A percentile compares a stretch with the other conserved stretches of the same genome.
These are phyloP conservation scores for Raja brachyura DNA, from an alignment of 2,113 vertebrate species.

Conservation along the genomic window DNA sequence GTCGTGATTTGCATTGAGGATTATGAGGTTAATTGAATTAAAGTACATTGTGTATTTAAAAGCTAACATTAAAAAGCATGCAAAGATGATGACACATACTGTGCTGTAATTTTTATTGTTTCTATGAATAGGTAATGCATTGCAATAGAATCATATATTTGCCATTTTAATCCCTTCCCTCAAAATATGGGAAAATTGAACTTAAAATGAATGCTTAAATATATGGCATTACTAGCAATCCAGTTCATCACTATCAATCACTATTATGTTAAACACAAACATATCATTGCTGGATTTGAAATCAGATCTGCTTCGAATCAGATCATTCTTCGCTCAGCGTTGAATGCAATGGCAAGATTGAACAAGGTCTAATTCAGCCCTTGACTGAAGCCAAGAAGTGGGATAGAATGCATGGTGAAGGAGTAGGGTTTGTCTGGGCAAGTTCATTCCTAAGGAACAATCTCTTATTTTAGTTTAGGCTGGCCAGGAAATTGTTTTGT, in stretches of 20 bases:
- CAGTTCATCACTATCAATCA: background rate
- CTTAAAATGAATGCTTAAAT: background rate
- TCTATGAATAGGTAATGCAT: background rate
- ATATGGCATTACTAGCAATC: background rate
- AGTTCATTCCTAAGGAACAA: background rate
- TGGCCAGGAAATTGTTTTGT: background rate
- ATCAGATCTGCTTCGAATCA: background rate
- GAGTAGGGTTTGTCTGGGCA: background rate
- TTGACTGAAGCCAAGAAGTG: background rate
- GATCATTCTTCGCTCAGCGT: background rate
- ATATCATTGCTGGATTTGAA: background rate
- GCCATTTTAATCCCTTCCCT: background rate
- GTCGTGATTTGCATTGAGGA: background rate
- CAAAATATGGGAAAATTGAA: background rate
- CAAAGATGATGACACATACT: background rate
- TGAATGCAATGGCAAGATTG: background rate
- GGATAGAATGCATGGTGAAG: background rate
- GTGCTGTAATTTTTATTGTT: background rate
- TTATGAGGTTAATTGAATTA: background rate
- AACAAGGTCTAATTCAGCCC: background rate
- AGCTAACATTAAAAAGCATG: background rate
- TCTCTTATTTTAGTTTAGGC: background rate
- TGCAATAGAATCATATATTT: background rate
- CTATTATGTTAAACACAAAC: background rate
- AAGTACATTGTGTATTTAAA: background rate